Percentiles rank a stretch among this genome's conserved stretches.
Conservation (phyloP, 2,797 vertebrate genomes). For the Oryzias sinensis region DNA sequence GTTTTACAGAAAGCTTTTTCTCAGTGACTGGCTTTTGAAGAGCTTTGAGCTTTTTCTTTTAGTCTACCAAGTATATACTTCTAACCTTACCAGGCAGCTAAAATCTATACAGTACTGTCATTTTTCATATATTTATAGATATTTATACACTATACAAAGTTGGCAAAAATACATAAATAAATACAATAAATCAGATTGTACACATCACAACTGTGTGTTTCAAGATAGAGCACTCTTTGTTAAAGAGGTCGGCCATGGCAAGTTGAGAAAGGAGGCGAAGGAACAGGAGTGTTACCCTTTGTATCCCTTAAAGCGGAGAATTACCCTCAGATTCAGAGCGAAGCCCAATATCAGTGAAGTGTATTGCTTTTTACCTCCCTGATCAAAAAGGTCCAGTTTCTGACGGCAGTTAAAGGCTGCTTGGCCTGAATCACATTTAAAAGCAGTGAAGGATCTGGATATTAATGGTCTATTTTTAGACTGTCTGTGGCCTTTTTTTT, state of each 20-base stretch:
- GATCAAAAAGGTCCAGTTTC: constrained; percentile 56
- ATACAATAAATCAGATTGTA: constrained; percentile 82
- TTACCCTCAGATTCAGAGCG: constrained; percentile 40
- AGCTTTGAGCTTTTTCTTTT: constrained; percentile 79
- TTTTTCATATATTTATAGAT: constrained; percentile 84
- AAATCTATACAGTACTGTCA: constrained; percentile 86
- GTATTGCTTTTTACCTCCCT: constrained; percentile 72
- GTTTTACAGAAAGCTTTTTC: constrained; percentile 78
- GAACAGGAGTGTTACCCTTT: constrained; percentile 62
- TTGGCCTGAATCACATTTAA: constrained; percentile 60
- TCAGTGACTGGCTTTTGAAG: constrained; percentile 81
- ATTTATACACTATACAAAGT: constrained; percentile 89
- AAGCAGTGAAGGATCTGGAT: constrained; percentile 42
- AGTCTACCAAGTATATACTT: constrained; percentile 83
- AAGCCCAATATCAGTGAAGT: constrained; percentile 45
- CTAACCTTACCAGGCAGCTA: constrained; percentile 84
- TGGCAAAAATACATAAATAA: constrained; percentile 84
- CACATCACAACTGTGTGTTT: constrained; percentile 80
- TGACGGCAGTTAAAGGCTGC: constrained; percentile 53
- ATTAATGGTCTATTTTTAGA: constrained; percentile 40
- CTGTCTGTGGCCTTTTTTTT: constrained; percentile 27
- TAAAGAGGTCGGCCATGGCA: constrained; percentile 63
- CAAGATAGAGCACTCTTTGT: constrained; percentile 75
- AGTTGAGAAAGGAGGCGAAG: constrained; percentile 59
- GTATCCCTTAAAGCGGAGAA: constrained; percentile 55